Evolutionary conservation across 2,113 vertebrate genomes (phyloP), one percentile per base, ranked within the genome.

Genomic region (Abramis brama): DNA sequence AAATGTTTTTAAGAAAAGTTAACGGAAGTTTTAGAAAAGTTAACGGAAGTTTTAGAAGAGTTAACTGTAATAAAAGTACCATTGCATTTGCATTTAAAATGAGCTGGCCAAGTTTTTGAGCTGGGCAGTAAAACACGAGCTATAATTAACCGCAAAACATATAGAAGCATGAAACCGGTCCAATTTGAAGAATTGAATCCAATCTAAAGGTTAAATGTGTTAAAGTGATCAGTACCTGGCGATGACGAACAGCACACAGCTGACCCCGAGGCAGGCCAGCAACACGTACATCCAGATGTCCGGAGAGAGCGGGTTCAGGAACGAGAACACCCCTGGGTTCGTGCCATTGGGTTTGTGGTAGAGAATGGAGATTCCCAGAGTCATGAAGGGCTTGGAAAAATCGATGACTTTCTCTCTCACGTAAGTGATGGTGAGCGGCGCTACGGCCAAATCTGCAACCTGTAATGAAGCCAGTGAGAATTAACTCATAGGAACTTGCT

Each of bases 241-340:
- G 6, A 99, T 98, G 89, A 99, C 98, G 87, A 99, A 99, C 83
- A 99, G 97, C 23, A 99, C 97, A 87, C 98, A 99, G 89, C 98
- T 99, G 93, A 99, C 98, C 57, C 98, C 98, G 2, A 99, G 95
- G 91, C 98, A 99, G 82, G 98, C 98, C 90, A 99, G 93, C 73
- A 99, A 94, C 60, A 99, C 97, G 1, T 99, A 99, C 97, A 99
- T 98, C 98, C 98, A 99, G 94, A 99, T 99, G 89, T 99, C 98
- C 43, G 98, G 98, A 52, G 98, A 99, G 43, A 99, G 95, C 0
- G 98, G 98, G 89, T 97, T 98, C 90, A 99, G 91, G 91, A 99
- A 99, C 85, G 98, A 99, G 93, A 99, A 99, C 10, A 99, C 97
- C 0, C 98, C 97, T 0, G 98, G 98, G 83, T 99, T 99, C 90